These are phyloP conservation scores for Willisornis vidua DNA, from an alignment of 2,113 vertebrate genomes.

Conservation along the genomic window DNA sequence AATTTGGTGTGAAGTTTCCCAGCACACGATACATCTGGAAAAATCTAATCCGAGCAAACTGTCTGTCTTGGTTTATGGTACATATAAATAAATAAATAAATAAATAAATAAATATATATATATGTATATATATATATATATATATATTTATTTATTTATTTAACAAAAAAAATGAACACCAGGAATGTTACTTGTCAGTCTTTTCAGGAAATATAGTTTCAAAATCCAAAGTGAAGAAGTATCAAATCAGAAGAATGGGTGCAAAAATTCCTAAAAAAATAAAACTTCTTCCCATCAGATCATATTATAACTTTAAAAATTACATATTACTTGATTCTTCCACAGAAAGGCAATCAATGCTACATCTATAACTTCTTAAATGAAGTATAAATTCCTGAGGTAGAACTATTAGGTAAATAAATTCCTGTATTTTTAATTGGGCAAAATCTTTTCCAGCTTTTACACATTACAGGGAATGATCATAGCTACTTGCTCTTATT, in stretches of 20 bases:
- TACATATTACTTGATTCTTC: neutral
- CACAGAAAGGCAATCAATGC: neutral
- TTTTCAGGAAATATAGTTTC: neutral
- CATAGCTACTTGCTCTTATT: neutral
- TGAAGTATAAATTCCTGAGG: neutral
- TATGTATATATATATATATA: no score
- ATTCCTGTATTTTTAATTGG: neutral
- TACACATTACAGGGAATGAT: neutral
- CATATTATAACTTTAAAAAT: neutral
- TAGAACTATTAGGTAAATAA: neutral
- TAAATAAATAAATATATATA: no score
- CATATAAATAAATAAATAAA: no score
- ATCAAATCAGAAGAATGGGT: neutral
- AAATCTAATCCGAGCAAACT: neutral
- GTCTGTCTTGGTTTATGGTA: neutral
- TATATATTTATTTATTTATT: no score
- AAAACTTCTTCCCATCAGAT: neutral
- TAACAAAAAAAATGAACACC: neutral
- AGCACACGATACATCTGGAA: neutral
- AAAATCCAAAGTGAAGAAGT: neutral
- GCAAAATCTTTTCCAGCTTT: neutral
- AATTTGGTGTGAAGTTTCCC: neutral
- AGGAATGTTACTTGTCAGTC: neutral
- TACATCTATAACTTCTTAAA: neutral
- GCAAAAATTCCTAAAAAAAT: fast-evolving